Percentiles rank a stretch among this genome's conserved stretches.
phyloP scores from a whole-genome alignment of 2,113 vertebrate genomes.

The Zapus hudsonius region DNA sequence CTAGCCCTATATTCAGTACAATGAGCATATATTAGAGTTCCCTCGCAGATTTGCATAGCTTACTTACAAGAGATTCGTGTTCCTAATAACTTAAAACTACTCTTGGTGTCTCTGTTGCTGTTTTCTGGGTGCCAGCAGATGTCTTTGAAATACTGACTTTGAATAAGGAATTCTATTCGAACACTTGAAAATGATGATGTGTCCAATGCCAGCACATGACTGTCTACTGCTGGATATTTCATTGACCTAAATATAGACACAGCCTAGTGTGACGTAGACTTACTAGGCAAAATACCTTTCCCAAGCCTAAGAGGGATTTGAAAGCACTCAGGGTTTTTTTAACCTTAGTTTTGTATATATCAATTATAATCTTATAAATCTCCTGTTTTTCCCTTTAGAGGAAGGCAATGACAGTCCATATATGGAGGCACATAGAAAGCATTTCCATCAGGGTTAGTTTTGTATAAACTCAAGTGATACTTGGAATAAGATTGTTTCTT shows the following conservation, averaged over 20 bases:
- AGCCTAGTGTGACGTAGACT: conserved; percentile 36
- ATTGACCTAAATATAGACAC: not conserved
- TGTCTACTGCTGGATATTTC: not conserved
- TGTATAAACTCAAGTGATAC: not conserved
- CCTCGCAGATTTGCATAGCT: not conserved
- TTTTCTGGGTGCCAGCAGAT: not conserved
- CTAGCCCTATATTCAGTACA: not conserved
- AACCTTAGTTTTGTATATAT: not conserved
- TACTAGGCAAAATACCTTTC: not conserved
- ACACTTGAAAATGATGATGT: not conserved
- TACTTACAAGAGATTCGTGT: not conserved
- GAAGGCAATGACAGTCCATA: not conserved
- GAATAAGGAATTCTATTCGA: not conserved
- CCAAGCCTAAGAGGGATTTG: not conserved
- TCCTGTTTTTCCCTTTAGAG: not conserved
- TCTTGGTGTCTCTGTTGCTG: not conserved
- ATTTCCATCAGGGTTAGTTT: not conserved
- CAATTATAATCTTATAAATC: conserved; percentile 9
- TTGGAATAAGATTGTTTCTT: not conserved
- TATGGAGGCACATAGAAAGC: not conserved
- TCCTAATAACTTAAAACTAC: not conserved
- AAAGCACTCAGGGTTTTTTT: not conserved
- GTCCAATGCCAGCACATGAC: not conserved
- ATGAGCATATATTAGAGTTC: not conserved
- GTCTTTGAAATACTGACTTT: conserved; percentile 31